These are phyloP conservation scores for Gadopsis marmoratus DNA, from an alignment of 2,797 vertebrate genomes.

Conservation along the genomic window DNA sequence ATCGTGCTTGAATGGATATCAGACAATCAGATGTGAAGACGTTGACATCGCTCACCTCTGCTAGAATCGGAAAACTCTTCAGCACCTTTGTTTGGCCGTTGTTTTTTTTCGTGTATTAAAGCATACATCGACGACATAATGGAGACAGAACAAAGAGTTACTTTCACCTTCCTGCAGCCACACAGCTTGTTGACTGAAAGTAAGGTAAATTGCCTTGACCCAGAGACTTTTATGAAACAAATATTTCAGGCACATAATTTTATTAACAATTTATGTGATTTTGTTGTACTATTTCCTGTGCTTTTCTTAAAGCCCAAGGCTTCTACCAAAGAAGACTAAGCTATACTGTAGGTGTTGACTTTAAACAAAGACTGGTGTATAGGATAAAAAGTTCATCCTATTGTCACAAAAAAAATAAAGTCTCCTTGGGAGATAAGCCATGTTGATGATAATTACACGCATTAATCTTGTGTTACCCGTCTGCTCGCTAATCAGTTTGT, in stretches of 20 bases:
- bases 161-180: slow-evolving; percentile 29
- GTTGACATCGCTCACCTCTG: slow-evolving; percentile 59
- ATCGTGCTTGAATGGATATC: slow-evolving; percentile 55
- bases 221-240: slow-evolving; percentile 48
- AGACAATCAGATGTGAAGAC: slow-evolving; percentile 44
- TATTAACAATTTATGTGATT: slow-evolving; percentile 33
- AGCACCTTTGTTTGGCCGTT: neutral
- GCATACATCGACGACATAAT: slow-evolving; percentile 24
- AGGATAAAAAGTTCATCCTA: slow-evolving; percentile 60
- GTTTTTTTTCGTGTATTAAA: neutral
- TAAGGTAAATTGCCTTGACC: slow-evolving; percentile 37
- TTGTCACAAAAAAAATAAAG: slow-evolving; percentile 62
- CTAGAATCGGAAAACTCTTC: slow-evolving; percentile 26
- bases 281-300: slow-evolving; percentile 3
- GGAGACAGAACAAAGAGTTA: slow-evolving; percentile 19
- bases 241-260: slow-evolving; percentile 40
- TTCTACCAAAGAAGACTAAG: slow-evolving; percentile 4
- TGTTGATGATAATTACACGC: slow-evolving; percentile 80
- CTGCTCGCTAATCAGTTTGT: slow-evolving; percentile 83
- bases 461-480: slow-evolving; percentile 83
- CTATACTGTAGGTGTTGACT: slow-evolving; percentile 11
- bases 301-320: slow-evolving; percentile 22
- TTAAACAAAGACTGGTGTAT: slow-evolving; percentile 33
- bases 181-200: slow-evolving; percentile 33
- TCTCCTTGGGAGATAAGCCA: slow-evolving; percentile 73